Conservation (phyloP, 2,113 vertebrate genomes). For the Antidorcas marsupialis region DNA sequence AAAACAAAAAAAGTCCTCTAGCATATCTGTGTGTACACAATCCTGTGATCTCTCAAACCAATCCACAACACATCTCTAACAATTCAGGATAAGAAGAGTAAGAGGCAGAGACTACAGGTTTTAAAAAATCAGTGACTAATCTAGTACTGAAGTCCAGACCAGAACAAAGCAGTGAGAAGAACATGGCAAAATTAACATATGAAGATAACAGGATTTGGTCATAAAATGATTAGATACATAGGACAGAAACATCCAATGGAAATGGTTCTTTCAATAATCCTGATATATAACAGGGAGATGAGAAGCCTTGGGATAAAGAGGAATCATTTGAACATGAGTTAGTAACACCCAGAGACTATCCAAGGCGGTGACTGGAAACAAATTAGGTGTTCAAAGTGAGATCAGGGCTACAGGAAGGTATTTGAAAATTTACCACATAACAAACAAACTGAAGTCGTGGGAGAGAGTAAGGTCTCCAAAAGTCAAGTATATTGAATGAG, state of each 20-base stretch:
- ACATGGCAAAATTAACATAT: background rate
- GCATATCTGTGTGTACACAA: background rate
- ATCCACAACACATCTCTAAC: background rate
- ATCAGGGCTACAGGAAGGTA: background rate
- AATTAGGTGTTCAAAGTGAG: background rate
- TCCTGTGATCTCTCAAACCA: background rate
- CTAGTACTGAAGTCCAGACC: background rate
- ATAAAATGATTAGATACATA: background rate
- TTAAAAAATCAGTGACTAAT: background rate
- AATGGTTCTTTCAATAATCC: background rate
- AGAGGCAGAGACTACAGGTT: background rate
- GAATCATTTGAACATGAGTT: background rate
- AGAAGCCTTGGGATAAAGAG: background rate
- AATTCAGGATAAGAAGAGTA: background rate
- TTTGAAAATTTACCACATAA: background rate
- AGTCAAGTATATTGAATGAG: background rate
- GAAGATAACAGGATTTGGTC: background rate
- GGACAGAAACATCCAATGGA: background rate
- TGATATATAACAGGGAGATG: background rate
- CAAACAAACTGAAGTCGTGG: background rate
- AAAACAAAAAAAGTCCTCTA: background rate
- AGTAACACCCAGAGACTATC: background rate
- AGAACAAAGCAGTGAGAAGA: background rate
- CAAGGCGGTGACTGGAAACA: background rate
- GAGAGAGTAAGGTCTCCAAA: background rate